Base-by-base conservation (phyloP, 2,888 invertebrate genomes). In the Actias luna region DNA sequence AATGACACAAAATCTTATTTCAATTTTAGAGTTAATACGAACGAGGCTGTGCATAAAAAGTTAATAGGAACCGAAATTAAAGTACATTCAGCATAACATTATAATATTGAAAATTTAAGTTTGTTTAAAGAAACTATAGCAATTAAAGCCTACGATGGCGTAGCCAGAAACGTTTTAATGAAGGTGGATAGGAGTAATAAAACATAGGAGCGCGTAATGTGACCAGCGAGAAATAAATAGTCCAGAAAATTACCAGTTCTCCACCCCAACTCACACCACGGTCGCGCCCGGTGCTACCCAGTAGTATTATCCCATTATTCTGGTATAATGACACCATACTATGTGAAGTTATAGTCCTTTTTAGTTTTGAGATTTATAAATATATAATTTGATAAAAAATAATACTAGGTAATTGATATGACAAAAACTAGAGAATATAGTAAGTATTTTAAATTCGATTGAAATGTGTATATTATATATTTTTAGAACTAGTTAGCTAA, bases 171-270 rank as follows among this genome's bases (percentile, higher is more conserved):
- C 63, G 36, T 59, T 69, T 73, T 74, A 75, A 79, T 77, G 71
- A 73, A 66, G 69, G 71, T 69, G 66, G 67, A 70, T 68, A 71
- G 65, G 65, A 63, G 72, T 69, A 71, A 67, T 75, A 74, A 74
- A 75, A 74, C 71, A 75, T 75, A 75, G 69, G 71, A 72, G 66
- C 69, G 72, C 75, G 77, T 83, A 83, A 81, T 82, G 82, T 74
- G 80, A 80, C 83, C 82, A 78, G 75, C 70, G 72, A 66, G 77
- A 80, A 83, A 84, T 84, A 85, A 85, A 85, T 84, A 84, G 83
- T 82, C 82, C 84, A 82, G 84, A 83, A 85, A 84, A 84, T 84
- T 84, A 78, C 83, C 74, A 72, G 59, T 66, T 35, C 64, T 67
- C 33, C 64, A 64, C 65, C 63, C 63, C 59, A 36, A 52, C 58